Evolutionary conservation across 2,797 vertebrate species (phyloP), one percentile per base, ranked within the genome.

Genomic region (Rhynchonycteris naso): DNA sequence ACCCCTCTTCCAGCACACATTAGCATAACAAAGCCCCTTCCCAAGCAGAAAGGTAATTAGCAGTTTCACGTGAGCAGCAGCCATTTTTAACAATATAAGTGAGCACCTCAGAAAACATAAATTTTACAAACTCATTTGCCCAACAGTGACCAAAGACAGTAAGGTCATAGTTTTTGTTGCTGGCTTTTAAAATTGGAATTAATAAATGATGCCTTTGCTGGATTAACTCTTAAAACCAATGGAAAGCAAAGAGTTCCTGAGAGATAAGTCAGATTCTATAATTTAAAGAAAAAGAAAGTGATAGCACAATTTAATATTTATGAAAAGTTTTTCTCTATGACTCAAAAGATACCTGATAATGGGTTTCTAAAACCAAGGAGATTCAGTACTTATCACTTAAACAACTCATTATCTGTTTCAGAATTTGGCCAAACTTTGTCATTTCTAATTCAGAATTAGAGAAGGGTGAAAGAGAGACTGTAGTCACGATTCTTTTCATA

Each of bases 341-440:
- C 83, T 81, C 88, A 82, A 88, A 78, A 94, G 65, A 95, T 92
- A 93, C 75, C 82, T 96, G 69, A 91, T 96, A 97, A 96, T 96
- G 61, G 38, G 38, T 87, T 97, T 97, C 86, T 92, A 93, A 95
- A 97, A 96, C 95, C 87, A 92, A 66, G 30, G 71, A 96, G 72
- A 95, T 94, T 96, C 86, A 92, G 89, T 97, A 98, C 97, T 86
- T 96, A 90, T 96, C 94, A 91, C 92, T 96, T 88, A 78, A 38
- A 75, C 80, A 95, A 72, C 59, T 97, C 71, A 91, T 96, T 97
- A 95, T 22, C 13, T 86, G 68, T 68, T 96, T 97, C 88, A 97
- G 80, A 92, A 93, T 83, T 94, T 87, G 74, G 71, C 33, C 30
- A 68, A 88, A 7, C 16, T 91, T 94, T 82, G 56, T 83, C 86